These are phyloP conservation scores for Pseudochirops corinnae DNA, from an alignment of 2,797 vertebrate genomes.

Conservation along the genomic window DNA sequence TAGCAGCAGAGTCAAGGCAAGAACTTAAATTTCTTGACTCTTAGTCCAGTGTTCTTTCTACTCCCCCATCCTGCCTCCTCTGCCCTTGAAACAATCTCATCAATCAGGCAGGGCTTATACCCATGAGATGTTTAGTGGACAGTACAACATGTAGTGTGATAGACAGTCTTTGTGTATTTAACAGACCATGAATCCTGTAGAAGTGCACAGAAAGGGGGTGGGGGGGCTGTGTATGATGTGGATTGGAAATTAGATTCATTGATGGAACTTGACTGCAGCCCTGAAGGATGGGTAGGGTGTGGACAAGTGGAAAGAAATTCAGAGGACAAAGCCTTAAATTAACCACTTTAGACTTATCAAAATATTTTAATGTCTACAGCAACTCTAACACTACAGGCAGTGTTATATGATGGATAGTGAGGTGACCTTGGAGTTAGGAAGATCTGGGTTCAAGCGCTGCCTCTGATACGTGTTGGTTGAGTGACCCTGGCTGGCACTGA, in stretches of 20 bases:
- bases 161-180: not conserved
- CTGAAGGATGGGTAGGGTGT: not conserved
- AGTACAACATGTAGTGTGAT: not conserved
- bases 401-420: not conserved
- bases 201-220: not conserved
- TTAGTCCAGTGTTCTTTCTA: not conserved
- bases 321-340: not conserved
- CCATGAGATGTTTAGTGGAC: not conserved
- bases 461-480: not conserved
- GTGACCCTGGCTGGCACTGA: not conserved
- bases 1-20: not conserved
- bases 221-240: not conserved
- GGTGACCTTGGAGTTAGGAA: not conserved
- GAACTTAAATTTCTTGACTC: not conserved
- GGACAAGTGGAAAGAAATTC: not conserved
- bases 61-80: not conserved
- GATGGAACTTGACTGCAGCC: not conserved
- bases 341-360: not conserved
- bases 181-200: not conserved
- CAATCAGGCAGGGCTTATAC: not conserved
- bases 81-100: not conserved
- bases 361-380: not conserved
- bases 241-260: not conserved
- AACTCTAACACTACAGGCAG: not conserved
- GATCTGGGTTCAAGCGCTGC: not conserved